Evolutionary conservation across 2,888 invertebrate genomes (phyloP).

Genomic region (Patella depressa): DNA sequence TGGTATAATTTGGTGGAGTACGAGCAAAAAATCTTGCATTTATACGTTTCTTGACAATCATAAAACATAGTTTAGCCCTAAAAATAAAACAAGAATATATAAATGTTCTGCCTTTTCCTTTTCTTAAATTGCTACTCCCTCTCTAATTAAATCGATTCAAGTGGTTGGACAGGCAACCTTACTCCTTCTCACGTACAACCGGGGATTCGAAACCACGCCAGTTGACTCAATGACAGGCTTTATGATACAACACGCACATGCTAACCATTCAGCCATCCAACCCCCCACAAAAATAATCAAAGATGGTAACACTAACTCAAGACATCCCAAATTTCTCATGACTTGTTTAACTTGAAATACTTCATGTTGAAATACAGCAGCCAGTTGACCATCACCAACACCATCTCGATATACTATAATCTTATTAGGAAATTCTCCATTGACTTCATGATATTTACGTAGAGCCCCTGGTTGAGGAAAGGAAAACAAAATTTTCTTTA

Average conservation of each 20-base stretch:
- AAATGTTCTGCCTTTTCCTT: too few relatives aligned
- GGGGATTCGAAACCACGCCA: too few relatives aligned
- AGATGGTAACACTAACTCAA: slow-evolving; percentile 14
- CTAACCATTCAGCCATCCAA: too few relatives aligned
- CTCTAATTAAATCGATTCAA: neutral
- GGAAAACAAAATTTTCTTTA: slow-evolving; percentile 27
- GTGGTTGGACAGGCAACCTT: too few relatives aligned
- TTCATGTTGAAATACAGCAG: slow-evolving; percentile 60
- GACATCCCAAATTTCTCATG: slow-evolving; percentile 51
- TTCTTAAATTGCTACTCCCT: too few relatives aligned
- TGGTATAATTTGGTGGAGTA: slow-evolving; percentile 54
- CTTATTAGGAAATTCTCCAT: slow-evolving; percentile 81
- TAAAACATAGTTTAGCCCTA: slow-evolving; percentile 79
- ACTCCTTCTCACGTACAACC: too few relatives aligned
- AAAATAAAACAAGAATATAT: slow-evolving; percentile 66
- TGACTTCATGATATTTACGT: slow-evolving; percentile 69
- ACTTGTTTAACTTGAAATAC: slow-evolving; percentile 61
- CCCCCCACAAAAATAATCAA: too few relatives aligned
- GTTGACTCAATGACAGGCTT: too few relatives aligned
- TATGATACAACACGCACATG: too few relatives aligned
- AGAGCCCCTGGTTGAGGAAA: slow-evolving; percentile 51
- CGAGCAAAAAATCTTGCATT: slow-evolving; percentile 83
- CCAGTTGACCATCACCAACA: slow-evolving; percentile 72
- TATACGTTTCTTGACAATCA: slow-evolving; percentile 93
- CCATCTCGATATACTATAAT: slow-evolving; percentile 94